phyloP scores from a whole-genome alignment of 2,888 invertebrate species.

The Perdita meconis region DNA sequence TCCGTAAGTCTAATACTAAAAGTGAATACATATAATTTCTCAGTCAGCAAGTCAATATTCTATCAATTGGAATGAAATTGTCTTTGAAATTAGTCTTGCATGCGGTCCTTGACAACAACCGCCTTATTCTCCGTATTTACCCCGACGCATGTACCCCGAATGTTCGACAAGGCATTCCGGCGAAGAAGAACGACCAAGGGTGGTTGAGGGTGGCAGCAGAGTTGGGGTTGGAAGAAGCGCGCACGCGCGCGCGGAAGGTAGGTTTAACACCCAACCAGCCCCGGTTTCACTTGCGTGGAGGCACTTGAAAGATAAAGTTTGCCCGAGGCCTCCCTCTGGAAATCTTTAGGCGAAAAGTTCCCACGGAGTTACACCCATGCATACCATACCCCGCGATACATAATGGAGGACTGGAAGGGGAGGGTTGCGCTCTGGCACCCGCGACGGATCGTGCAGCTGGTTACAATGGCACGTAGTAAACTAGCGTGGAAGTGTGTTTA shows the following conservation, averaged over 20 bases:
- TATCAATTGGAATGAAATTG: no score
- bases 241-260: not conserved
- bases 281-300: constrained; percentile 56
- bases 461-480: constrained; percentile 53
- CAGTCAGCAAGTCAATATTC: no score
- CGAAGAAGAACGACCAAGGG: constrained; percentile 16
- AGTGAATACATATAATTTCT: no score
- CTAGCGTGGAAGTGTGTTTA: constrained; percentile 60
- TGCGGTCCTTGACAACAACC: no score
- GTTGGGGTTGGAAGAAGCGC: constrained; percentile 20
- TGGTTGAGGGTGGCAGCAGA: not conserved
- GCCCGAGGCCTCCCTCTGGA: constrained; percentile 61
- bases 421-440: constrained; percentile 7
- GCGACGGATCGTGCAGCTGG: constrained; percentile 31
- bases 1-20: no score
- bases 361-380: constrained; percentile 40
- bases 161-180: no score
- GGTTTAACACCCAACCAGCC: constrained; percentile 55
- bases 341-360: constrained; percentile 66
- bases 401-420: constrained; percentile 9
- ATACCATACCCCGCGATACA: constrained; percentile 35
- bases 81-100: no score
- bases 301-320: constrained; percentile 67
- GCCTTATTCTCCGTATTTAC: no score
- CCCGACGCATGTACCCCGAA: no score